Percentiles rank a stretch among this genome's conserved stretches.
Evolutionary conservation across 2,888 invertebrate genomes (phyloP).

Genomic region (Rhagophthalmus giganteus): DNA sequence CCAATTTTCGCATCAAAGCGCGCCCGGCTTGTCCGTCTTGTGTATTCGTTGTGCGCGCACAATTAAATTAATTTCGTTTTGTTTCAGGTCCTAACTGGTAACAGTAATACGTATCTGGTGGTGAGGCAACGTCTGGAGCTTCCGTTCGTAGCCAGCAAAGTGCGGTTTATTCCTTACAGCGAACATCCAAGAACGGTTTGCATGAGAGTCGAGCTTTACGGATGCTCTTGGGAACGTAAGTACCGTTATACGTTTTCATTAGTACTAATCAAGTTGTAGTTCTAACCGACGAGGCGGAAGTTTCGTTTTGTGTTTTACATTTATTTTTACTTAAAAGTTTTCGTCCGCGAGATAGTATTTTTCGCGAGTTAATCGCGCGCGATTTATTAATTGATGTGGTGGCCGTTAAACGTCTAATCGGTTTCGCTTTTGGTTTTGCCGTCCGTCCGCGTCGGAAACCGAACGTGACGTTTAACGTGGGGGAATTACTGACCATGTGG

Average conservation of each 20-base stretch:
- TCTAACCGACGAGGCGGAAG: constrained; percentile 1
- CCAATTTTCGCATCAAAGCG: too few species aligned
- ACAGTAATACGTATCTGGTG: constrained; percentile 75
- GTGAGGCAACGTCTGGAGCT: constrained; percentile 73
- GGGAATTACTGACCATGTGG: too few species aligned
- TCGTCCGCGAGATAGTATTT: not conserved
- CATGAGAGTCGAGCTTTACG: constrained; percentile 90
- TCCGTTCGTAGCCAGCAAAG: constrained; percentile 82
- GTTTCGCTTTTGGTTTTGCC: too few species aligned
- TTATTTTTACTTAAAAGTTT: constrained; percentile 2
- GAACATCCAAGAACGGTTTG: constrained; percentile 85
- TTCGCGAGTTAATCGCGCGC: too few species aligned
- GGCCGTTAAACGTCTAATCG: too few species aligned
- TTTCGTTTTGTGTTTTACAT: constrained; percentile 1
- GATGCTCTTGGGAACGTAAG: constrained; percentile 79
- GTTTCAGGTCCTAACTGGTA: constrained; percentile 73
- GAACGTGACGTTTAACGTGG: constrained; percentile 12
- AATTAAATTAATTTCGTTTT: constrained; percentile 15
- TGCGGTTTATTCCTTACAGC: constrained; percentile 87
- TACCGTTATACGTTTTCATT: constrained; percentile 37
- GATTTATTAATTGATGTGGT: too few species aligned
- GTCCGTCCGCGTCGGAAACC: too few species aligned
- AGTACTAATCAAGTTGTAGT: constrained; percentile 12
- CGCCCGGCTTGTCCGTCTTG: not conserved
- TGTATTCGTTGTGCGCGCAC: not conserved